Base-by-base conservation (phyloP, 2,888 invertebrate genomes). In the Parthenolecanium corni region DNA sequence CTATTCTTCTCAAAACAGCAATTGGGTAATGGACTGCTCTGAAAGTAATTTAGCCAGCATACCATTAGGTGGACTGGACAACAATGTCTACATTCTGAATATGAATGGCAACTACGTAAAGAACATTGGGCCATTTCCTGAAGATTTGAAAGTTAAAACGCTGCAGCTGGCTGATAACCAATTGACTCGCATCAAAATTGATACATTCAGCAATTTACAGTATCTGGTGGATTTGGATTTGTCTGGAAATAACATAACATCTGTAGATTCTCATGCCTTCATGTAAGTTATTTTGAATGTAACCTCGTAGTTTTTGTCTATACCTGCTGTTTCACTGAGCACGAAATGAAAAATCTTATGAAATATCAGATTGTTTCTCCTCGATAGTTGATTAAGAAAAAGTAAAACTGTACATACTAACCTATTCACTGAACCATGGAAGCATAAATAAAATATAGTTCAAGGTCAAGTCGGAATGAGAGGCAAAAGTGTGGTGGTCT, bases 11-110 rank as follows among this genome's bases (percentile, higher is more conserved):
- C 78, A 84, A 65, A n/a, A n/a, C n/a, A 80, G 84, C 70, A 84
- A 85, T 74, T 85, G 84, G 84, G 84, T 85, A 69, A 84, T 84
- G 1, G 85, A 85, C 70, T 85, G 85, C 69, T 85, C 85, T 0
- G 83, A 84, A 69, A 84, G 83, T 74, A 84, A 84, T 73, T 77
- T 85, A 64, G 84, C 84, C 0, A 77, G 78, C 65, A 79, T 85
- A 25, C 84, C 84, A 0, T 81, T 82, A 70, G 79, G 81, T 58
- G 84, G 84, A 69, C 78, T 85, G 64, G 84, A 84, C 69, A 76
- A 77, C 42, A 82, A 83, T 70, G 83, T 84, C 52, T 85, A 85
- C 73, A 77, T 84, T 66, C 74, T 85, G 67, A 84, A 85, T 69
- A 75, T 85, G 72, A 84, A 84, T 70, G 83, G 82, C 44, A 85